phyloP scores from a whole-genome alignment of 1,140 invertebrate species.

The Pseudomyrmex dendroicus region DNA sequence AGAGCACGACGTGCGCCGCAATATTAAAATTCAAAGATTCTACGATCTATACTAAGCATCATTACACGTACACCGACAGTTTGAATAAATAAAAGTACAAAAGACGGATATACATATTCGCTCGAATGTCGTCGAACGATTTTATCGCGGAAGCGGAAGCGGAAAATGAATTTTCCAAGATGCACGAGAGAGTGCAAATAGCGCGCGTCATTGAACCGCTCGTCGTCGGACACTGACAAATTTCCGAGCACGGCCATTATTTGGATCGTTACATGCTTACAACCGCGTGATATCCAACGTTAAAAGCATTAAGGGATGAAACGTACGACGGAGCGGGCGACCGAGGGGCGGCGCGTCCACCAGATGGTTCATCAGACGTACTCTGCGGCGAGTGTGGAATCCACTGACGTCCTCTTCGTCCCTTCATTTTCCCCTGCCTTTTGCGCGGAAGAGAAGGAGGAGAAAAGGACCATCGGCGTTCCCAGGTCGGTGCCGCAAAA shows the following conservation, averaged over 20 bases:
- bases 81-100: slow-evolving; percentile 1
- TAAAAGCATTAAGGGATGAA: slow-evolving; percentile 65
- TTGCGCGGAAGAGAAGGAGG: background rate
- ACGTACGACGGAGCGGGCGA: slow-evolving; percentile 3
- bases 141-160: background rate
- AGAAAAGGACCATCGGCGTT: slow-evolving; percentile 17
- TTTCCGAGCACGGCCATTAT: slow-evolving; percentile 18
- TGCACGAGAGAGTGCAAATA: slow-evolving; percentile 1
- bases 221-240: slow-evolving; percentile 25
- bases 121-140: background rate
- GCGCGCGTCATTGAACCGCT: background rate
- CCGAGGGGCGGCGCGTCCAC: slow-evolving; percentile 44
- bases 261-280: slow-evolving; percentile 36
- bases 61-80: background rate
- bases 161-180: slow-evolving; percentile 2
- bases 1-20: background rate
- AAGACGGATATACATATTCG: background rate
- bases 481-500: slow-evolving; percentile 35
- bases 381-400: slow-evolving; percentile 66
- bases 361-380: slow-evolving; percentile 68
- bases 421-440: slow-evolving; percentile 51
- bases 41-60: background rate
- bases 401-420: slow-evolving; percentile 59
- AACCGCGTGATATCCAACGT: slow-evolving; percentile 40
- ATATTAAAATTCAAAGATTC: background rate